phyloP scores from a whole-genome alignment of 2,113 vertebrate genomes.

The Colistium nudipinnis region DNA sequence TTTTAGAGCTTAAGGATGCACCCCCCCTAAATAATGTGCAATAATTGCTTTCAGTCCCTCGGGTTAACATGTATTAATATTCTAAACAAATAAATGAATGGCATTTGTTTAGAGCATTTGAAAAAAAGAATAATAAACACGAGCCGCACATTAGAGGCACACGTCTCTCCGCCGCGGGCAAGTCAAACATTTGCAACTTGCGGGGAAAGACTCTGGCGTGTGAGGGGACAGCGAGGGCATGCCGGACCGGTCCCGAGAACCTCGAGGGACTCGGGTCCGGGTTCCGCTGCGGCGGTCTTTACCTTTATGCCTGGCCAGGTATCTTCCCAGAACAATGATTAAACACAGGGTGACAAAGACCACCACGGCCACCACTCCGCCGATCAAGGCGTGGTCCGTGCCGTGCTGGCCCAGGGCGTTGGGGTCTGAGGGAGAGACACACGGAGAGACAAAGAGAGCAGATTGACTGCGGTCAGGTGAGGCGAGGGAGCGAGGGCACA shows the following conservation, averaged over 20 bases:
- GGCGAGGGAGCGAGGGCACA: conserved; percentile 42
- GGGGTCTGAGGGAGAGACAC: conserved; percentile 85
- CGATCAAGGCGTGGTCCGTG: conserved; percentile 96
- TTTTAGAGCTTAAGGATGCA: neutral
- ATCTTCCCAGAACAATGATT: conserved; percentile 98
- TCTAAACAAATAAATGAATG: too few relatives aligned
- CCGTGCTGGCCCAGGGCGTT: conserved; percentile 90
- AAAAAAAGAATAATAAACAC: neutral
- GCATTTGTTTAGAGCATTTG: too few relatives aligned
- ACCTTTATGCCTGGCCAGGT: conserved; percentile 99
- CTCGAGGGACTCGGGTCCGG: conserved; percentile 22
- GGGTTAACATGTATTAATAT: too few relatives aligned
- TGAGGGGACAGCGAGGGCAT: conserved; percentile 36
- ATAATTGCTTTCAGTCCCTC: too few relatives aligned
- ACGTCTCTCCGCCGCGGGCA: conserved; percentile 7
- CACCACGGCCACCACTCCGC: conserved; percentile 98
- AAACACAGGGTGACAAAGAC: conserved; percentile 98
- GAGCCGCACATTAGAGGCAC: neutral
- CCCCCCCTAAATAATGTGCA: neutral
- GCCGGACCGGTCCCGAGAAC: conserved; percentile 24
- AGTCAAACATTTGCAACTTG: conserved; percentile 14
- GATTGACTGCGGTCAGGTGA: conserved; percentile 35
- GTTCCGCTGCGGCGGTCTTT: conserved; percentile 52
- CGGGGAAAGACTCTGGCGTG: conserved; percentile 15
- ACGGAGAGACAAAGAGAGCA: conserved; percentile 27